Evolutionary conservation across 92 coral and sea anemone species (phyloP), one percentile per base, ranked within the genome.

Genomic region (Paragorgia papillata): DNA sequence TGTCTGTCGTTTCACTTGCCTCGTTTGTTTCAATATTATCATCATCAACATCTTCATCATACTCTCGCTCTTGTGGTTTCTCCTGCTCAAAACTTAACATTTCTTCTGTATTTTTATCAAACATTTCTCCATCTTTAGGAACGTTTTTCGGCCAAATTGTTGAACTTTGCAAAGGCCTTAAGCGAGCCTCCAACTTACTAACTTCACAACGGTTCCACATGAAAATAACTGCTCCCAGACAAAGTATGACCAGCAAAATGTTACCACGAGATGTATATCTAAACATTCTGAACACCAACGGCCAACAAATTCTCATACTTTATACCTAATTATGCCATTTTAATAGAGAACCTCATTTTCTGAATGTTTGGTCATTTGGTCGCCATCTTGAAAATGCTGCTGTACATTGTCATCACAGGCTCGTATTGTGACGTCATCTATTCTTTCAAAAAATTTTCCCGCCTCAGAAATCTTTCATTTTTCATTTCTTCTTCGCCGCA

Each of bases 171-270:
- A n/a, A n/a, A n/a, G n/a, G n/a, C n/a, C n/a, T n/a, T n/a, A n/a
- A n/a, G n/a, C n/a, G n/a, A n/a, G n/a, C n/a, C n/a, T n/a, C n/a
- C n/a, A 43, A 9, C 17, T 41, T 51, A 15, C 21, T 55, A 41
- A 67, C 13, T 67, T 68, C 58, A 68, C 75, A 68, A 14, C 75
- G 58, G 39, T 26, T 68, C 75, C 75, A 68, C 59, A 49, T 29
- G 13, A 44, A 44, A 68, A 68, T 32, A 19, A 68, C 54, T 9
- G 40, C 58, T 1, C 75, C 75, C 59, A 68, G 40, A 49, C 75
- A 68, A 68, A 68, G 6, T 15, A 68, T 68, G 3, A 68, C 75
- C 5, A 67, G 21, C 2, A 9, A 35, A 44, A 68, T 18, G 48
- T 68, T 68, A 54, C 1, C 7, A 68, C 75, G 75, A 27, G 58